Conservation (phyloP, 2,797 vertebrate species). For the Silurus lanzhouensis region DNA sequence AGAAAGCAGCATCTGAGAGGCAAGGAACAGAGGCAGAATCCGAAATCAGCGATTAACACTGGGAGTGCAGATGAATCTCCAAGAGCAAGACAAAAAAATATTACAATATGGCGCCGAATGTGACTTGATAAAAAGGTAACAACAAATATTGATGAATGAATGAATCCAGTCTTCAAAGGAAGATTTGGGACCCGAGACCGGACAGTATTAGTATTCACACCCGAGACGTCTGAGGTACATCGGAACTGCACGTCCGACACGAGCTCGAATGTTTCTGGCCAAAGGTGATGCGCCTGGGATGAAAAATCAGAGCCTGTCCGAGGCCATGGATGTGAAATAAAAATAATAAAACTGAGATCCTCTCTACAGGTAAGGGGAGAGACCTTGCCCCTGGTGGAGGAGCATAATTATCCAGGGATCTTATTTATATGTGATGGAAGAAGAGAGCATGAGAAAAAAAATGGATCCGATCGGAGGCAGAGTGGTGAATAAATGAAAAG, state of each 20-base stretch:
- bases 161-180: background rate
- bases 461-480: background rate
- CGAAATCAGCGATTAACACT: background rate
- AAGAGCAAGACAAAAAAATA: background rate
- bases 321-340: background rate
- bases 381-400: background rate
- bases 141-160: background rate
- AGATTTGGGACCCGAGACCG: background rate
- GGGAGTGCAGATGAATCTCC: background rate
- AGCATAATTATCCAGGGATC: background rate
- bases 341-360: background rate
- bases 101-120: background rate
- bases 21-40: background rate
- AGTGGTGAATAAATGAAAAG: background rate
- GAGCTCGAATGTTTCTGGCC: background rate
- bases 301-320: background rate
- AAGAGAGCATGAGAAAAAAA: background rate
- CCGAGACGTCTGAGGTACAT: background rate
- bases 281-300: background rate
- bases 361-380: background rate
- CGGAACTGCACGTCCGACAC: background rate
- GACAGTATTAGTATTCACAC: background rate
- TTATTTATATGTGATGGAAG: conserved; percentile 2
- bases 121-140: background rate
- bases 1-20: background rate